Conservation (phyloP, 2,888 invertebrate species). For the Eupithecia vulgata region DNA sequence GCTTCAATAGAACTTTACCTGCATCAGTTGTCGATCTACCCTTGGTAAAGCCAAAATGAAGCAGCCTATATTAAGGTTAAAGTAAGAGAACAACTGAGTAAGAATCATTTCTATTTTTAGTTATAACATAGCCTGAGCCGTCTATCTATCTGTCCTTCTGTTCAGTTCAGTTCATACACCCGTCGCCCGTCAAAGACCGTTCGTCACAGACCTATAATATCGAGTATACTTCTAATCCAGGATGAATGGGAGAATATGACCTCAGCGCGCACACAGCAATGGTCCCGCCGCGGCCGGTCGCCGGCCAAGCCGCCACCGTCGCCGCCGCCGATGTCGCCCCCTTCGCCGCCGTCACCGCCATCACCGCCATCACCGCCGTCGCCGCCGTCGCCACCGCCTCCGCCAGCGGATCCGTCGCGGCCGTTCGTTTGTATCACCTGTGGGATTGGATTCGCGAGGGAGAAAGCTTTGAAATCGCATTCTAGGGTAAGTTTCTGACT, state of each 20-base stretch:
- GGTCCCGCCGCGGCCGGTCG: slow-evolving; percentile 68
- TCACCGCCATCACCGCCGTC: slow-evolving; percentile 49
- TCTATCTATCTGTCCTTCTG: too few species aligned
- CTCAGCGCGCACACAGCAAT: slow-evolving; percentile 80
- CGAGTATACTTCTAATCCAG: slow-evolving; percentile 49
- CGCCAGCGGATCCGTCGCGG: slow-evolving; percentile 86
- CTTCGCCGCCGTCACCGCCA: slow-evolving; percentile 51
- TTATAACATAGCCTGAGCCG: too few species aligned
- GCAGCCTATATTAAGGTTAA: too few species aligned
- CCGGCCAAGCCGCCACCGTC: slow-evolving; percentile 60
- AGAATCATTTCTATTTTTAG: too few species aligned
- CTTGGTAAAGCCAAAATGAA: too few species aligned
- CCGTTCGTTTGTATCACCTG: slow-evolving; percentile 90
- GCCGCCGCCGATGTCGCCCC: slow-evolving; percentile 53
- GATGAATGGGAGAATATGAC: slow-evolving; percentile 81
- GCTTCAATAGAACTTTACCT: too few species aligned
- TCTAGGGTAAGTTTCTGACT: slow-evolving; percentile 77
- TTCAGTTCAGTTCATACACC: neutral
- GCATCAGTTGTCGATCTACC: too few species aligned
- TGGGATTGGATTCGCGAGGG: slow-evolving; percentile 89
- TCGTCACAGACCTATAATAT: neutral
- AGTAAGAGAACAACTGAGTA: too few species aligned
- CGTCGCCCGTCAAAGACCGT: neutral
- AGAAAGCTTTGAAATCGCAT: slow-evolving; percentile 92
- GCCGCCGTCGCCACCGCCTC: slow-evolving; percentile 56